A percentile compares a stretch with the other conserved stretches of the same genome.
phyloP scores from a whole-genome alignment of 2,113 vertebrate species.

The Paracyprichromis sp. region DNA sequence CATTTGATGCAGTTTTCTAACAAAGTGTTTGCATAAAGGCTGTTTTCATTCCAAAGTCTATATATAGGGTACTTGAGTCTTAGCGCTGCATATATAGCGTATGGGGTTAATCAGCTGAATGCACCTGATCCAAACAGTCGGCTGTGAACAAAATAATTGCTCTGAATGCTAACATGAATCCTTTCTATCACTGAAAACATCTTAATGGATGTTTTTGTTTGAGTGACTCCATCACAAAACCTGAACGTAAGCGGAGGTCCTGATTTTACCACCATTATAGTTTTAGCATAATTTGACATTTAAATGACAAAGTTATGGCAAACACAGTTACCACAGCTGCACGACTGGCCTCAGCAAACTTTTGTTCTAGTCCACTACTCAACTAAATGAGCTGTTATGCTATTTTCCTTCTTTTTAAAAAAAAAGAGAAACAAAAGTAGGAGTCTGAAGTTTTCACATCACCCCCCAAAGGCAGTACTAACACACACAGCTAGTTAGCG shows the following conservation, averaged over 20 bases:
- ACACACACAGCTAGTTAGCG: neutral
- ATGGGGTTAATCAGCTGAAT: neutral
- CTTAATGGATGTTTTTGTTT: neutral
- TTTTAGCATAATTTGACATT: neutral
- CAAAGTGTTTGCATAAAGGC: neutral
- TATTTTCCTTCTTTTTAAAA: neutral
- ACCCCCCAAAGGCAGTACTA: neutral
- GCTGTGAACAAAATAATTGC: neutral
- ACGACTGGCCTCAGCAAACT: neutral
- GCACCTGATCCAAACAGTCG: neutral
- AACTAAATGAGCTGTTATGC: neutral
- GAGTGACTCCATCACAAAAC: neutral
- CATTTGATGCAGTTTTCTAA: neutral
- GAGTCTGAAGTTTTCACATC: neutral
- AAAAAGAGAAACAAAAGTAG: neutral
- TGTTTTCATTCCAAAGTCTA: neutral
- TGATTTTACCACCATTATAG: neutral
- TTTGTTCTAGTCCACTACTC: neutral
- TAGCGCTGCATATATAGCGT: neutral
- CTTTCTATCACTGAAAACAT: neutral
- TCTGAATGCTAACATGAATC: neutral
- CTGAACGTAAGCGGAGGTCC: neutral
- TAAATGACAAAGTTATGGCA: neutral
- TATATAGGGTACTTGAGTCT: neutral
- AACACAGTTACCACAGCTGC: neutral